phyloP scores from a whole-genome alignment of 2,888 invertebrate genomes.

The Heteropelma amictum region DNA sequence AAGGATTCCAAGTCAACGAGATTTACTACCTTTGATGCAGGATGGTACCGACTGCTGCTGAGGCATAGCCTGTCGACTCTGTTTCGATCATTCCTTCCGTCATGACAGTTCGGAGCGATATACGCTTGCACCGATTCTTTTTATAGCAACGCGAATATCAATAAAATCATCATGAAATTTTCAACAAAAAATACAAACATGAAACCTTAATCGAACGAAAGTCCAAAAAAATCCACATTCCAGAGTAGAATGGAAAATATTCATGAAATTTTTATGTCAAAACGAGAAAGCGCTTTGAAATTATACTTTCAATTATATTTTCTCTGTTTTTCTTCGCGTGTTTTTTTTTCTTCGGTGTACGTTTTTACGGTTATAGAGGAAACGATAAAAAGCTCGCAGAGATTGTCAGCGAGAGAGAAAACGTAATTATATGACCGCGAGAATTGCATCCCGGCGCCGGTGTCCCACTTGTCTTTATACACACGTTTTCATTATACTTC shows the following conservation, averaged over 20 bases:
- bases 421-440: conserved; percentile 56
- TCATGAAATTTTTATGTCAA: no score
- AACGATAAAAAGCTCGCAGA: conserved; percentile 39
- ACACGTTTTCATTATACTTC: conserved; percentile 55
- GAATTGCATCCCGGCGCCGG: conserved; percentile 54
- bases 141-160: not conserved
- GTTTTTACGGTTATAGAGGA: conserved; percentile 38
- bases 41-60: conserved; percentile 29
- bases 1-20: conserved; percentile 55
- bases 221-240: no score
- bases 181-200: no score
- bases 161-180: no score
- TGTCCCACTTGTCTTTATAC: conserved; percentile 57
- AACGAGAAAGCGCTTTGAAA: no score
- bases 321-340: no score
- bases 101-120: not conserved
- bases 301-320: no score
- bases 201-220: no score
- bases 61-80: conserved; percentile 18
- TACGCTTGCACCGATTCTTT: conserved; percentile 3
- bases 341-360: not conserved
- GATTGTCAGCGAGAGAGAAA: conserved; percentile 45
- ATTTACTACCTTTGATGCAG: conserved; percentile 50
- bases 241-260: no score
- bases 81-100: conserved; percentile 4